phyloP scores from a whole-genome alignment of 2,113 vertebrate genomes.

The Galeopterus variegatus region DNA sequence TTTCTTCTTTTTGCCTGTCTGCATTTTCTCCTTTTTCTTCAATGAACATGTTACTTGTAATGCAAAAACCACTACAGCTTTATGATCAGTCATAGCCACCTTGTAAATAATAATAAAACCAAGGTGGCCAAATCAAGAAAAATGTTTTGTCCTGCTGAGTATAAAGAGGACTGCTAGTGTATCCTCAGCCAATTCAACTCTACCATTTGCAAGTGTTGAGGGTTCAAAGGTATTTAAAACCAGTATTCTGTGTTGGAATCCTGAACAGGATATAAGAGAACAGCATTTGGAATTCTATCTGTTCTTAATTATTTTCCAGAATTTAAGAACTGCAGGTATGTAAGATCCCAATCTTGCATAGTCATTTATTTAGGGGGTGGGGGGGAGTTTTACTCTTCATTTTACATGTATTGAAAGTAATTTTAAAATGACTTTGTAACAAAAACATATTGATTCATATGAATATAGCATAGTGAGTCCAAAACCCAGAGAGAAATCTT shows the following conservation, averaged over 20 bases:
- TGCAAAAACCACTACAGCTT: not conserved
- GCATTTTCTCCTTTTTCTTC: not conserved
- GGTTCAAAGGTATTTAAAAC: not conserved
- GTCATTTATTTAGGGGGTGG: not conserved
- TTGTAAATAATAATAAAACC: conserved; percentile 41
- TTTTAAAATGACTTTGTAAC: conserved; percentile 48
- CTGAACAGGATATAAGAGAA: not conserved
- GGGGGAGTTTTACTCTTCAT: not conserved
- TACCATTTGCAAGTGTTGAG: not conserved
- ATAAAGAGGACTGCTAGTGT: not conserved
- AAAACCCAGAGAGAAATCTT: conserved; percentile 67
- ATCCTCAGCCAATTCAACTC: not conserved
- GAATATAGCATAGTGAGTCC: conserved; percentile 40
- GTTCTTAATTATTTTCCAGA: conserved; percentile 60
- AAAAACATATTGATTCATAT: conserved; percentile 38
- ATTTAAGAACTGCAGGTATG: conserved; percentile 35
- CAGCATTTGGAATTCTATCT: not conserved
- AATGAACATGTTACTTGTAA: not conserved
- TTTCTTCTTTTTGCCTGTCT: not conserved
- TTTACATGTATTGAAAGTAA: conserved; percentile 23
- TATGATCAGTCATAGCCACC: not conserved
- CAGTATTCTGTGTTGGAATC: not conserved
- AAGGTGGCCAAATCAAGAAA: not conserved
- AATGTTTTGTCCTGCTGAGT: not conserved
- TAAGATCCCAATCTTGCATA: not conserved